Evolutionary conservation across 2,888 invertebrate genomes (phyloP).

Genomic region (Melanostoma scalare): DNA sequence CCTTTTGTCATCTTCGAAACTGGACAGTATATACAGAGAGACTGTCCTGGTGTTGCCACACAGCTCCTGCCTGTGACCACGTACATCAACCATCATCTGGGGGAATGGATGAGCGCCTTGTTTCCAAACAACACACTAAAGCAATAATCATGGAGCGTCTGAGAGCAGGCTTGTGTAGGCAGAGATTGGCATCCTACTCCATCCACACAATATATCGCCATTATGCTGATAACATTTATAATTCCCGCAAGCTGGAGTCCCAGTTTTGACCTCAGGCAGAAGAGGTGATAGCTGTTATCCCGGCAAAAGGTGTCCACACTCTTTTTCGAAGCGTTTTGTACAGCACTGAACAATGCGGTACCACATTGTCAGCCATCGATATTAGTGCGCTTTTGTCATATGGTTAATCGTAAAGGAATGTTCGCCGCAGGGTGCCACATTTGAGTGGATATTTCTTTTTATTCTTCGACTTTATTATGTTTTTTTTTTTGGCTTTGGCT

Average conservation of each 20-base stretch:
- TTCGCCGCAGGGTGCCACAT: conserved; percentile 66
- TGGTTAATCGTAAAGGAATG: conserved; percentile 72
- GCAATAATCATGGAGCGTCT: conserved; percentile 17
- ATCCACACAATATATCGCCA: conserved; percentile 72
- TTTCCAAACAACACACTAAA: neutral
- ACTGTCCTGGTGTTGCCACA: conserved; percentile 42
- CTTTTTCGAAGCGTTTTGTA: conserved; percentile 55
- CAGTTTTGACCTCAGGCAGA: conserved; percentile 61
- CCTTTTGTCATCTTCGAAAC: conserved; percentile 68
- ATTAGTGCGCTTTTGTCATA: conserved; percentile 72
- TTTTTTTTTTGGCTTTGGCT: conserved; percentile 9
- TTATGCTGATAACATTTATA: conserved; percentile 72
- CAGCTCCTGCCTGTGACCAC: conserved; percentile 68
- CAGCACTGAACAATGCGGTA: conserved; percentile 66
- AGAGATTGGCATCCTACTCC: conserved; percentile 71
- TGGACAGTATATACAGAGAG: conserved; percentile 39
- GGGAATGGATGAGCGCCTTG: conserved; percentile 32
- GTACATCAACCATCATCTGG: conserved; percentile 70
- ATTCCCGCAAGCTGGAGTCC: conserved; percentile 68
- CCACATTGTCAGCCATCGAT: conserved; percentile 71
- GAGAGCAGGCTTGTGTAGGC: conserved; percentile 59
- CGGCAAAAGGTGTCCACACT: conserved; percentile 67
- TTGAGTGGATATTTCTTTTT: conserved; percentile 30
- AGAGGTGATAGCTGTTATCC: conserved; percentile 72
- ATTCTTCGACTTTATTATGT: neutral